Conservation (phyloP, 2,797 vertebrate species). For the Ptychadena robeensis region DNA sequence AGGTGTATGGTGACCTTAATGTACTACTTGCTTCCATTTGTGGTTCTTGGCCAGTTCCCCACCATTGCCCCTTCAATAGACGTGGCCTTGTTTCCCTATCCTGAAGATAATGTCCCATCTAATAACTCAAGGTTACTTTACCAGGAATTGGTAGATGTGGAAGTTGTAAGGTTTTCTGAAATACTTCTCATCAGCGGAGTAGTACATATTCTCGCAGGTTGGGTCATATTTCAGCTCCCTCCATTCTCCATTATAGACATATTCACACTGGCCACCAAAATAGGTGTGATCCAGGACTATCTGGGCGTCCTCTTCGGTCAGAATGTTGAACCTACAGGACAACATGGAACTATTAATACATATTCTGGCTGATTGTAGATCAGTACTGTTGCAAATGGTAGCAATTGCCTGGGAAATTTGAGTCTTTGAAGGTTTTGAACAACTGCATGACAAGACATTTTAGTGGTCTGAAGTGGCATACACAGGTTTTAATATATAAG, state of each 20-base stretch:
- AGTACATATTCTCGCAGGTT: constrained; percentile 84
- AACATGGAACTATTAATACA: background rate
- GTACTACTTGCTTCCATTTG: no score
- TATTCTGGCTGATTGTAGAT: no score
- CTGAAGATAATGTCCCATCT: no score
- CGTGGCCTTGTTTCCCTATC: background rate
- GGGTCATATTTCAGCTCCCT: constrained; percentile 84
- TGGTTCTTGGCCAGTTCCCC: no score
- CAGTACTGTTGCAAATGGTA: no score
- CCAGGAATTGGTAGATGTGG: constrained; percentile 85
- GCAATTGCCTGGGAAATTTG: no score
- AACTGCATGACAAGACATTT: no score
- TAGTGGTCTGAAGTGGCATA: no score
- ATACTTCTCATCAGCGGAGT: constrained; percentile 88
- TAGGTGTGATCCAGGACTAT: constrained; percentile 79
- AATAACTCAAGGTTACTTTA: constrained; percentile 65
- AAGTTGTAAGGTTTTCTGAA: constrained; percentile 92
- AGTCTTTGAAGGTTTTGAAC: no score
- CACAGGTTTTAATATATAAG: no score
- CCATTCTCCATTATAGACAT: constrained; percentile 93
- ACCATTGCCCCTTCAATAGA: no score
- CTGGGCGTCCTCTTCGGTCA: constrained; percentile 75
- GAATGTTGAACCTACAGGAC: constrained; percentile 80
- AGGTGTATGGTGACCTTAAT: no score
- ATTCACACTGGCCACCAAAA: constrained; percentile 87